Evolutionary conservation across 2,888 invertebrate genomes (phyloP).

Genomic region (Limenitis camilla): DNA sequence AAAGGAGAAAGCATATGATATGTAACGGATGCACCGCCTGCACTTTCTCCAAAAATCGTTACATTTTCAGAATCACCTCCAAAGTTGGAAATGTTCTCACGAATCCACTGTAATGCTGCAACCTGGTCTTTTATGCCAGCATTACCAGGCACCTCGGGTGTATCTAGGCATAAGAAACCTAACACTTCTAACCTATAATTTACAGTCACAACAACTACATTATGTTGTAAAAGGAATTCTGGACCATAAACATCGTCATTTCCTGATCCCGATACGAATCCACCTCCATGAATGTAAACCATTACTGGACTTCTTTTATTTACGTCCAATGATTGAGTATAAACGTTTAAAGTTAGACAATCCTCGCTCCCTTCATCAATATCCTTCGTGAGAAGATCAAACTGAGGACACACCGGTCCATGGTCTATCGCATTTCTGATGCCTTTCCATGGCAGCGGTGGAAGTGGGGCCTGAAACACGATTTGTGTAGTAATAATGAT

Average conservation of each 20-base stretch:
- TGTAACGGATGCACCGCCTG: conserved; percentile 45
- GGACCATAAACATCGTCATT: conserved; percentile 33
- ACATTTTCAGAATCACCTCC: conserved; percentile 41
- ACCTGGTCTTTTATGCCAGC: conserved; percentile 50
- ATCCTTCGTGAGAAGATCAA: conserved; percentile 27
- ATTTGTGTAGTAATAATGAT: too few species aligned
- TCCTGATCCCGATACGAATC: conserved; percentile 12
- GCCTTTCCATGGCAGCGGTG: conserved; percentile 39
- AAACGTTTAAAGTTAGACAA: conserved; percentile 46
- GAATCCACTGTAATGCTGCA: conserved; percentile 39
- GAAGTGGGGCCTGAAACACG: conserved; percentile 48
- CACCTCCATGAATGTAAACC: conserved; percentile 54
- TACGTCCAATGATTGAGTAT: conserved; percentile 32
- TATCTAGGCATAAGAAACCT: conserved; percentile 42
- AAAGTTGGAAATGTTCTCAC: conserved; percentile 38
- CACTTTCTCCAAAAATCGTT: conserved; percentile 49
- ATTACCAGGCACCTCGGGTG: conserved; percentile 45
- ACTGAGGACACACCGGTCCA: conserved; percentile 42
- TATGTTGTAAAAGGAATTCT: conserved; percentile 43
- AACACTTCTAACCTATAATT: conserved; percentile 50
- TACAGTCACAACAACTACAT: conserved; percentile 49
- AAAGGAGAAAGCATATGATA: conserved; percentile 47
- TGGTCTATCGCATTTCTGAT: conserved; percentile 38
- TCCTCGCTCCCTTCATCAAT: conserved; percentile 37
- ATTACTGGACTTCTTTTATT: conserved; percentile 43